These are phyloP conservation scores for Andricus grossulariae DNA, from an alignment of 1,140 invertebrate species.

Conservation along the genomic window DNA sequence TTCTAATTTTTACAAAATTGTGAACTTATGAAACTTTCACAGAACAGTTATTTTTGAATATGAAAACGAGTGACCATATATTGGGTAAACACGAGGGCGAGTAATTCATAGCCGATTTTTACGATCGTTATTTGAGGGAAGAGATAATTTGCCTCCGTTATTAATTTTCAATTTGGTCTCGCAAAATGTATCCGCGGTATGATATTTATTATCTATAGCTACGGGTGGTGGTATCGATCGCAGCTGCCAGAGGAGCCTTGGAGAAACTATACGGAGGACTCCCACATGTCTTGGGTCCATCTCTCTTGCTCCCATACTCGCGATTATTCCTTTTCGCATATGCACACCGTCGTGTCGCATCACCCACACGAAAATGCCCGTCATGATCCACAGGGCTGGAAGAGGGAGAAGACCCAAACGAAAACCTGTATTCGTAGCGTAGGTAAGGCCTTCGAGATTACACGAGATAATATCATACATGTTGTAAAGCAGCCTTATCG, in stretches of 20 bases:
- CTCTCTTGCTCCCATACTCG: slow-evolving; percentile 28
- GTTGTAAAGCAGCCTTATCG: slow-evolving; percentile 61
- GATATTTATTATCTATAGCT: slow-evolving; percentile 56
- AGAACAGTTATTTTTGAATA: too few species aligned
- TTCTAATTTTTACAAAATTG: too few species aligned
- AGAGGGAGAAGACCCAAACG: slow-evolving; percentile 50
- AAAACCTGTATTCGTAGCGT: slow-evolving; percentile 54
- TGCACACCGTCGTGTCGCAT: slow-evolving; percentile 41
- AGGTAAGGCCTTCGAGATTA: slow-evolving; percentile 57
- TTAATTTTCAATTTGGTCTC: slow-evolving; percentile 54
- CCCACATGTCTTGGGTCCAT: slow-evolving; percentile 40
- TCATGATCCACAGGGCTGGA: background rate
- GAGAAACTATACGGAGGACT: slow-evolving; percentile 50
- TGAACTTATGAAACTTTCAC: too few species aligned
- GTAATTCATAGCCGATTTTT: too few species aligned
- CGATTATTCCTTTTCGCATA: slow-evolving; percentile 40
- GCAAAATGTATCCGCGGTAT: slow-evolving; percentile 44
- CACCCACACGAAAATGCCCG: slow-evolving; percentile 5
- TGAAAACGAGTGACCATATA: too few species aligned
- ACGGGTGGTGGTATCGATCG: slow-evolving; percentile 56
- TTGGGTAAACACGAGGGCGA: too few species aligned
- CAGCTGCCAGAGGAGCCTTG: slow-evolving; percentile 47
- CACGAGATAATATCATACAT: slow-evolving; percentile 60
- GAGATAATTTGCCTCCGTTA: slow-evolving; percentile 36
- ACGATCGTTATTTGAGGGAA: too few species aligned